Evolutionary conservation across 2,888 invertebrate genomes (phyloP).

Genomic region (Prosapia bicincta): DNA sequence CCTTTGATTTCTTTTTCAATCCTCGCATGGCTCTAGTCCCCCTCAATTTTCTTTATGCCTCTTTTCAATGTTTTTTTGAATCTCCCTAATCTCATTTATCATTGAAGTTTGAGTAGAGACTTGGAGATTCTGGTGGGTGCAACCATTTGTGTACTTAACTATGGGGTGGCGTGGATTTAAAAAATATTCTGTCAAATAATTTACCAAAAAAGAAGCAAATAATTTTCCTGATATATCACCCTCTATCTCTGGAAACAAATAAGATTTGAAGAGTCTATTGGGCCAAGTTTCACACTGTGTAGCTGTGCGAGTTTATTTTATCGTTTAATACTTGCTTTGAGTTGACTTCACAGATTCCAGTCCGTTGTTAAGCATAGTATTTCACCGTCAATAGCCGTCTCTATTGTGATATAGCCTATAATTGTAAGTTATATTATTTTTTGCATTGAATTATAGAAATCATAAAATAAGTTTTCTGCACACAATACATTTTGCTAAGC

Average conservation of each 20-base stretch:
- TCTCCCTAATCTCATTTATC: conserved; percentile 34
- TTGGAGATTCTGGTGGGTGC: conserved; percentile 41
- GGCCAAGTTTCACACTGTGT: conserved; percentile 17
- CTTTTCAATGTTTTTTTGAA: conserved; percentile 40
- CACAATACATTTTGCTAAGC: too few species aligned
- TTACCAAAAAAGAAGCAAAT: not conserved
- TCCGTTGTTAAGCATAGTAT: not conserved
- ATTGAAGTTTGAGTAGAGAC: conserved; percentile 37
- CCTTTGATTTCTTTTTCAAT: conserved; percentile 32
- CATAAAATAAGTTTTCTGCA: too few species aligned
- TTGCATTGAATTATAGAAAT: too few species aligned
- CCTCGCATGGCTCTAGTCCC: conserved; percentile 39
- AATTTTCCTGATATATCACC: not conserved
- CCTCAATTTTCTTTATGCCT: conserved; percentile 42
- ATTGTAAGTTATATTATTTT: too few species aligned
- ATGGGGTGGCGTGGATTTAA: not conserved
- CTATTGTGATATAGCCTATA: too few species aligned
- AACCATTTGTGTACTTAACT: conserved; percentile 39
- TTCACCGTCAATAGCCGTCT: not conserved
- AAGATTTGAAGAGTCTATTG: not conserved
- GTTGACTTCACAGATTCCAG: not conserved
- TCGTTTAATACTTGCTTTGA: not conserved
- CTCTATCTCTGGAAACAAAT: not conserved
- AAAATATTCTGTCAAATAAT: not conserved
- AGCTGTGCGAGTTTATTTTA: conserved; percentile 6